phyloP scores from a whole-genome alignment of 2,797 vertebrate species.

The Sarcoramphus papa region DNA sequence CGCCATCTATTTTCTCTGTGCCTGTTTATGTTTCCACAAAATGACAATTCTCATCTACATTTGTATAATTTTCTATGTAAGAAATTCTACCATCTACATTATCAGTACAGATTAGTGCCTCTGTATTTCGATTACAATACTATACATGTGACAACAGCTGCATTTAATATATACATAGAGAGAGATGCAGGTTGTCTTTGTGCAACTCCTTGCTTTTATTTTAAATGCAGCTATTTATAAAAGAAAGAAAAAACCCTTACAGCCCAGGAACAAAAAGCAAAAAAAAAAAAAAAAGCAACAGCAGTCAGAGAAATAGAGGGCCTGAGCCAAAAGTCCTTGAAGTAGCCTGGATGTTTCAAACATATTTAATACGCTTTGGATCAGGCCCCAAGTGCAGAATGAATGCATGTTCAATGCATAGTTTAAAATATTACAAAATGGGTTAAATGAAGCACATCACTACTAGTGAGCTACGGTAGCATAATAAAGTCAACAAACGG shows the following conservation, averaged over 20 bases:
- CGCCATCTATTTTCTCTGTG: background rate
- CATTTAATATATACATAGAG: background rate
- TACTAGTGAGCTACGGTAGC: background rate
- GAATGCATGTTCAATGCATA: background rate
- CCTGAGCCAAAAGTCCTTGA: slow-evolving; percentile 23
- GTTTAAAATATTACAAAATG: background rate
- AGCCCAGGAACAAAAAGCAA: background rate
- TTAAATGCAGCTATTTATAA: slow-evolving; percentile 17
- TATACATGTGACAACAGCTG: slow-evolving; percentile 41
- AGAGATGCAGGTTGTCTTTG: background rate
- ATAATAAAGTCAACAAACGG: background rate
- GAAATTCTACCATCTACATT: background rate
- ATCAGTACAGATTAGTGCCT: background rate
- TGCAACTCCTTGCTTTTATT: background rate
- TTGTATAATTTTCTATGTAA: background rate
- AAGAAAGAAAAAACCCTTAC: background rate
- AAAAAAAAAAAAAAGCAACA: background rate
- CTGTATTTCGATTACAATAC: slow-evolving; percentile 23
- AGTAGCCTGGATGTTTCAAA: background rate
- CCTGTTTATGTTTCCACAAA: background rate
- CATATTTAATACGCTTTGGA: background rate
- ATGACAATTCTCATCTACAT: background rate
- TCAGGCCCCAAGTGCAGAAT: slow-evolving; percentile 27
- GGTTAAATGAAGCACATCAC: background rate
- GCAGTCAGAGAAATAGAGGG: background rate